Percentiles rank a stretch among this genome's conserved stretches.
phyloP scores from a whole-genome alignment of 2,888 invertebrate genomes.

The Lymantria dispar region DNA sequence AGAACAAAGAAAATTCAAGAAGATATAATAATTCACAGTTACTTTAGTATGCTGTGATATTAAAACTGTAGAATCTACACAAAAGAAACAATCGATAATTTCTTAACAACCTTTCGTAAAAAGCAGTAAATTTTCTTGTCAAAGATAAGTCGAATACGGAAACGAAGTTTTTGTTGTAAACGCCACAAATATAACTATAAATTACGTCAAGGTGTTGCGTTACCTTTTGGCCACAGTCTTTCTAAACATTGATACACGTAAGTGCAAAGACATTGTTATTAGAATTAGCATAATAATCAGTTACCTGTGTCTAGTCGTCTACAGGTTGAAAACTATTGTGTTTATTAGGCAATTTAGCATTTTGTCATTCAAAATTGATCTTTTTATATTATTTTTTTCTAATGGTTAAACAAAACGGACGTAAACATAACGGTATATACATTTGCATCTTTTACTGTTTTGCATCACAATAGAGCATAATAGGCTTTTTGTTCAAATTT shows the following conservation, averaged over 20 bases:
- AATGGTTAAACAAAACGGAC: slow-evolving; percentile 56
- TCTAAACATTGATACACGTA: slow-evolving; percentile 64
- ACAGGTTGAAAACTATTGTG: slow-evolving; percentile 68
- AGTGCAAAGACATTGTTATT: slow-evolving; percentile 63
- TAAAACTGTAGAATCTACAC: slow-evolving; percentile 10
- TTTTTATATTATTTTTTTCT: slow-evolving; percentile 63
- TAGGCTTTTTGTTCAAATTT: slow-evolving; percentile 42
- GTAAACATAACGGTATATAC: slow-evolving; percentile 71
- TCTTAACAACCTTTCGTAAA: slow-evolving; percentile 23
- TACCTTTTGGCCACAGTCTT: slow-evolving; percentile 71
- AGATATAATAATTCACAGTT: background rate
- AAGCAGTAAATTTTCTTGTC: slow-evolving; percentile 65
- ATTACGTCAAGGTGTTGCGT: slow-evolving; percentile 77
- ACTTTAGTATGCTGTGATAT: slow-evolving; percentile 13
- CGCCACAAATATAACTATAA: slow-evolving; percentile 68
- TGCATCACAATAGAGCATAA: slow-evolving; percentile 61
- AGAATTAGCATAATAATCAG: slow-evolving; percentile 76
- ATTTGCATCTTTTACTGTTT: slow-evolving; percentile 70
- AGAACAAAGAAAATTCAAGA: background rate
- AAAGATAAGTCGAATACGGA: slow-evolving; percentile 76
- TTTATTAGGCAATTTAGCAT: slow-evolving; percentile 46
- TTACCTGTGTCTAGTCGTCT: slow-evolving; percentile 58
- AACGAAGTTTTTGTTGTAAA: slow-evolving; percentile 77
- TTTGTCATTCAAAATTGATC: slow-evolving; percentile 48
- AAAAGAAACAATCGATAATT: slow-evolving; percentile 18